Evolutionary conservation across 2,797 vertebrate genomes (phyloP), one percentile per base, ranked within the genome.

Genomic region (Fratercula arctica): DNA sequence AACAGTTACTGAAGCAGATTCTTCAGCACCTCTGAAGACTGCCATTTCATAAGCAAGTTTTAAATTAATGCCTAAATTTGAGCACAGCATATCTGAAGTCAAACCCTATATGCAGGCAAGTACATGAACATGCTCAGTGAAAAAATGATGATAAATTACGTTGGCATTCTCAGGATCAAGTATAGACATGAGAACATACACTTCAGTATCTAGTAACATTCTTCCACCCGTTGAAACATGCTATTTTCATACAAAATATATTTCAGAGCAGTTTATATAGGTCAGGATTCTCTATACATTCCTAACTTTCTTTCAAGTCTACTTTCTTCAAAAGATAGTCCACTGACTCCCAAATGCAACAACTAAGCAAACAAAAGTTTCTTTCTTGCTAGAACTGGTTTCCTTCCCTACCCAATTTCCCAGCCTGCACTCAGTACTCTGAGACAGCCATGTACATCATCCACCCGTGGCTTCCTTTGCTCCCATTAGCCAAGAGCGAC

Each of bases 151-250:
- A 94, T 14, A 53, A 85, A 70, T n/a, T 16, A 16, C 3, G 5
- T 7, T 57, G 68, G 77, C 64, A 90, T 67, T 53, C 79, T 63
- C 66, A n/a, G 78, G 50, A 91, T 76, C 83, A 76, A 84, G 93
- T 50, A 75, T 1, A 74, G 81, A 54, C 90, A 73, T 10, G 80
- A 81, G 43, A 95, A 73, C 43, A 53, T 25, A 37, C 13, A 37
- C 43, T 2, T 57, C 77, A 63, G 16, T 70, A 63, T 10, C 28
- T n/a, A 75, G 31, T 48, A 50, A 51, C 48, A 45, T 2, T 39
- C 25, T 90, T 72, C 68, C 57, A 92, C 23, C 7, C 13, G 12
- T 68, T 28, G 50, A 51, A 93, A 80, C 94, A 59, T 16, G 28
- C 31, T 78, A 31, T 72, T 89, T 87, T 90, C 72, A 80, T 39